Evolutionary conservation across 2,113 vertebrate species (phyloP), one percentile per base, ranked within the genome.

Genomic region (Egretta garzetta): DNA sequence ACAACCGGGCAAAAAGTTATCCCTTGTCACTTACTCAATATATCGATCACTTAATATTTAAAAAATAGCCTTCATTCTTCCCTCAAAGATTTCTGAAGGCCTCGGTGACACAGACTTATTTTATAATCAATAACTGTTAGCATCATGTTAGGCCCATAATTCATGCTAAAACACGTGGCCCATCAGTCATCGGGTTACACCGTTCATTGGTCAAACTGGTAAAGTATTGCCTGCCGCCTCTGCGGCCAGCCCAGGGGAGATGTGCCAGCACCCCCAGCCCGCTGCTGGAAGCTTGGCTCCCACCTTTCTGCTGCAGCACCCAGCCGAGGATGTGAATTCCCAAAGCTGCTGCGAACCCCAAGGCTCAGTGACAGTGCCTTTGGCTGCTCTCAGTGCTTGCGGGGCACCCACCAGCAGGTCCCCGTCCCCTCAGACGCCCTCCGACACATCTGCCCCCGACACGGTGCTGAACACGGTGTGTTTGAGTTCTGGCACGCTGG

Each of bases 121-220:
- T 96, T 94, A 91, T 93, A 97, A 98, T 98, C 96, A 59, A 98
- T 98, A 97, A 85, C 85, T 90, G 96, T 96, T 98, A 97, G 96
- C 88, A 95, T 96, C 95, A 76, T 93, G 97, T 98, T 95, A 95
- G 95, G 81, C 82, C 82, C 91, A 95, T 98, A 97, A 97, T 97
- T 98, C 97, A 96, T 93, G 80, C 95, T 97, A 95, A 98, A 80
- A 96, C 93, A 91, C 97, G 97, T 97, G 97, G 89, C 50, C 89
- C 86, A 49, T 81, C 81, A n/a, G 5, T 93, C 93, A 86, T 35
- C 4, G 1, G 39, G 45, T 59, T 73, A 41, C 15, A 6, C 16
- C 2, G 1, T 47, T 56, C 20, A 8, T 30, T 47, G 70, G 39
- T 53, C 86, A 26, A 39, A 37, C 66, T 16, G 68, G n/a, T 66